Evolutionary conservation across 2,888 invertebrate genomes (phyloP), one percentile per base, ranked within the genome.

Genomic region (Hofmannophila pseudospretella): DNA sequence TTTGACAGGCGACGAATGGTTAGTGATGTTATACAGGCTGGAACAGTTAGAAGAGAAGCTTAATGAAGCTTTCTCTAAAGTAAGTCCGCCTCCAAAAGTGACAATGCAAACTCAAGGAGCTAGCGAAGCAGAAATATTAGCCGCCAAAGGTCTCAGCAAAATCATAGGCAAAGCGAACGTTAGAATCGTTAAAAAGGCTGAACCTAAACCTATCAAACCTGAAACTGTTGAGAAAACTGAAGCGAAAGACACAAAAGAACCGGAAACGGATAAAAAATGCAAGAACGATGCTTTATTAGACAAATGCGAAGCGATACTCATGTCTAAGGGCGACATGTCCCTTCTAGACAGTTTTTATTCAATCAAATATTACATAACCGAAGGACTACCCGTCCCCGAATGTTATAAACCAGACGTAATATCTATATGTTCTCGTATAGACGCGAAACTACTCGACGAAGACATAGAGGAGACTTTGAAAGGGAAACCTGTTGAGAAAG

Each of bases 111-210:
- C 30, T 16, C 34, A 39, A 13, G 58, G 45, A n/a, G 70, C 71
- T 0, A 82, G 79, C 40, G 86, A 87, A 52, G 86, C 85, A 0
- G 87, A 87, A 54, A 78, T 86, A 0, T 23, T 87, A 33, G 87
- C 79, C 0, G 87, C 81, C 0, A 86, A 76, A 45, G 84, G 84
- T 0, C 51, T 88, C 0, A 82, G 85, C 36, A 87, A 85, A 41
- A 79, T 88, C 1, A 86, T 88, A 25, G 75, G 72, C 0, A 78
- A 80, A 46, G 69, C 78, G 0, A 82, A 70, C 27, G 48, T 61
- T 0, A 51, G 55, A 1, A 53, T 54, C 0, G 61, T 59, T 0
- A 74, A 70, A 29, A 75, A 72, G 44, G 41, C 54, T 0, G 72
- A 56, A 9, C 51, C 58, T 0, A 69, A 70, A 47, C 45, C 54